Evolutionary conservation across 1,140 invertebrate genomes (phyloP), one percentile per base, ranked within the genome.

Genomic region (Drosophila albomicans): DNA sequence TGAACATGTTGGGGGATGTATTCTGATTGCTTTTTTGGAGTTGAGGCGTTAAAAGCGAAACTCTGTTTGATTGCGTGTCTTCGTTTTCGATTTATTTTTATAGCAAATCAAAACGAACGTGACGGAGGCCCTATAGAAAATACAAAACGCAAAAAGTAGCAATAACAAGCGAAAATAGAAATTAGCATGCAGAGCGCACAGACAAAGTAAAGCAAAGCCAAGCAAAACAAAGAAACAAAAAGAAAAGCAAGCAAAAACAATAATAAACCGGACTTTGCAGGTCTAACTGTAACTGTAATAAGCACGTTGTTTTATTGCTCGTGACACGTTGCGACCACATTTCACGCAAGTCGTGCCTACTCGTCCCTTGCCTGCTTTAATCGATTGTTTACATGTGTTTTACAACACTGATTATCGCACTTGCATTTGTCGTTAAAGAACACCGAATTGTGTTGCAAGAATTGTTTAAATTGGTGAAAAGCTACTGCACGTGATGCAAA

Each of bases 61-160:
- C 25, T 43, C n/a, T 48, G 25, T 71, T 56, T 67, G 74, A 81
- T 71, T 59, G 41, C 58, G 30, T 43, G 49, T 67, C 48, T 61
- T 13, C 48, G 46, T 48, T 67, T 61, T 78, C 80, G 65, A 82
- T 79, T 79, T 84, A 77, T 82, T 82, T 82, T 79, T 77, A 84
- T 73, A 62, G 59, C 61, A 46, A 64, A 71, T 68, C 73, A 71
- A 75, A 81, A 62, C 52, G 70, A 69, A 76, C 76, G 76, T 82
- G 80, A 62, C 67, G 59, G 38, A 69, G 43, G 13, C n/a, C 13
- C 56, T 11, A 38, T 16, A 61, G 61, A 66, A 68, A 59, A 4
- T 45, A 38, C 56, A 49, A 72, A n/a, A 25, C 20, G 20, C n/a
- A 28, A 38, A 48, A 48, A n/a, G 3, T 4, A 38, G 46, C 10